phyloP scores from a whole-genome alignment of 2,888 invertebrate species.

The Teleiodes luculella region DNA sequence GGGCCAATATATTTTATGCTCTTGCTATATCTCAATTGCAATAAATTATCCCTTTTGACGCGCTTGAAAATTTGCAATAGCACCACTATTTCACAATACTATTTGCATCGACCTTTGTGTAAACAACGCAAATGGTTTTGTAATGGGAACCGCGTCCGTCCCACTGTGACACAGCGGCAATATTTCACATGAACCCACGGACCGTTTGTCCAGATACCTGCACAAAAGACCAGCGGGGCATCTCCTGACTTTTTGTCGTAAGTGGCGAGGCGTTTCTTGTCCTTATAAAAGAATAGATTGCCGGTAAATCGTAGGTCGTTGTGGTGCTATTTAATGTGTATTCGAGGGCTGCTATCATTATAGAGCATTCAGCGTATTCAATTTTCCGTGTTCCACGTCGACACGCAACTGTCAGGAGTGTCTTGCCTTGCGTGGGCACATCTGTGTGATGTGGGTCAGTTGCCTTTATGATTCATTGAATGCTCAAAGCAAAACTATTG shows the following conservation, averaged over 20 bases:
- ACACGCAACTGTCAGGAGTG: slow-evolving; percentile 64
- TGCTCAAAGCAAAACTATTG: slow-evolving; percentile 26
- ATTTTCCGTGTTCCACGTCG: slow-evolving; percentile 62
- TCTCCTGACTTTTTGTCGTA: slow-evolving; percentile 71
- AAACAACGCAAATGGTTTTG: slow-evolving; percentile 70
- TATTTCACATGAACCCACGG: slow-evolving; percentile 69
- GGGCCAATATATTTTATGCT: slow-evolving; percentile 62
- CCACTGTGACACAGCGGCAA: slow-evolving; percentile 60
- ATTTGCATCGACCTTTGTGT: slow-evolving; percentile 55
- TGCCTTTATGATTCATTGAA: slow-evolving; percentile 50
- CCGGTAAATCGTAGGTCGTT: slow-evolving; percentile 74
- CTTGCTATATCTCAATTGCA: slow-evolving; percentile 68
- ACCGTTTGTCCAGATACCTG: slow-evolving; percentile 63
- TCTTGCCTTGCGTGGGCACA: slow-evolving; percentile 54
- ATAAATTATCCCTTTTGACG: slow-evolving; percentile 72
- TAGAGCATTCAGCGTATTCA: slow-evolving; percentile 61
- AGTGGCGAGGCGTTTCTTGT: slow-evolving; percentile 72
- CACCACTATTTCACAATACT: slow-evolving; percentile 39
- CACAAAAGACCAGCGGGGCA: slow-evolving; percentile 74
- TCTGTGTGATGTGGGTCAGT: slow-evolving; percentile 60
- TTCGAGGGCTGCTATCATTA: slow-evolving; percentile 61
- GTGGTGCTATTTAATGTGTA: slow-evolving; percentile 68
- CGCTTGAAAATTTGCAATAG: slow-evolving; percentile 70
- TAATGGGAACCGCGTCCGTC: slow-evolving; percentile 65
- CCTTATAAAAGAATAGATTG: slow-evolving; percentile 73